Evolutionary conservation across 2,113 vertebrate genomes (phyloP), one percentile per base, ranked within the genome.

Genomic region (Eublepharis macularius): DNA sequence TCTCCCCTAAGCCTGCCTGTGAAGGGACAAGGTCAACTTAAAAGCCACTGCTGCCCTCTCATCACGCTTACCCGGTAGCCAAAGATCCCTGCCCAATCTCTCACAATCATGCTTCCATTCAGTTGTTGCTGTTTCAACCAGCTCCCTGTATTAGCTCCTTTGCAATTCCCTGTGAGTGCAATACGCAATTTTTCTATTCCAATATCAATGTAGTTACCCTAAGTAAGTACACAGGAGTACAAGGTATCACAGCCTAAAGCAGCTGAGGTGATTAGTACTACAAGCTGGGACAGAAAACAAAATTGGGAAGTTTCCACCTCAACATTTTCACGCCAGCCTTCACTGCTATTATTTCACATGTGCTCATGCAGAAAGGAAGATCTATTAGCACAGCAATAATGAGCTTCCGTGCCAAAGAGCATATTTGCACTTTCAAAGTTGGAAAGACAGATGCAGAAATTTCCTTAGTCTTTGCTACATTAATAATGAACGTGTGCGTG

Each of bases 331-430:
- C 43, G 36, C 45, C 74, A 65, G 41, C n/a, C 47, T 76, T 36
- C n/a, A 36, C 10, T 3, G 32, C 57, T 90, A 19, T 76, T 82
- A 82, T 85, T 89, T 83, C 88, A 87, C 76, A 77, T 47, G 6
- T 1, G 0, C 69, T 85, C 41, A 36, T 81, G 11, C 76, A 69
- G 77, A 76, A 88, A 12, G 4, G 32, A 65, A 75, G 19, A 63
- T 47, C 86, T 65, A 73, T 57, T 81, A 57, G 76, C 69, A 1
- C 60, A 87, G 57, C 45, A 87, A 74, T 72, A 87, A 63, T 34
- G 14, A 17, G 65, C 84, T 89, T 77, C 43, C 63, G 73, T 34
- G 45, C 39, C 43, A 82, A 51, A 84, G 75, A 57, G 76, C 2
- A 3, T 81, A 39, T 24, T 82, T 76, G 43, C 43, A 26, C 82